Conservation (phyloP, 2,888 invertebrate genomes). For the Ochropacha duplaris region DNA sequence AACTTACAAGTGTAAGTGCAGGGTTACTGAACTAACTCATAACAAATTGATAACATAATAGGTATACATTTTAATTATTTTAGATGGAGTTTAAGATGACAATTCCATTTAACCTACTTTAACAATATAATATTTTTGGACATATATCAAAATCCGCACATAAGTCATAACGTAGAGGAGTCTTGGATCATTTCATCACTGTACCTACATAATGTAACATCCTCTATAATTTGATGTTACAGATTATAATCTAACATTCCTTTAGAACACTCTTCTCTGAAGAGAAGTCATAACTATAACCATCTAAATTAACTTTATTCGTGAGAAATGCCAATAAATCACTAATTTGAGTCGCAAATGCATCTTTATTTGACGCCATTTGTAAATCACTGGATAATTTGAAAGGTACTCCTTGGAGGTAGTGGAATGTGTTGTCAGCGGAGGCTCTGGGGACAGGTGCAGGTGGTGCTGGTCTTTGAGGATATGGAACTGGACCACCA, state of each 20-base stretch:
- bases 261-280: constrained; percentile 81
- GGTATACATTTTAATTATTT: no score
- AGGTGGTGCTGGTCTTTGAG: constrained; percentile 61
- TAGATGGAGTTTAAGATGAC: no score
- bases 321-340: constrained; percentile 79
- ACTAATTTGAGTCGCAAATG: constrained; percentile 72
- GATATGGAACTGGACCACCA: constrained; percentile 41
- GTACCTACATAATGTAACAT: not conserved
- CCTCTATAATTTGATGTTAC: not conserved
- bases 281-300: constrained; percentile 78
- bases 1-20: no score
- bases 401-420: constrained; percentile 82
- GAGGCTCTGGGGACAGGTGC: constrained; percentile 41
- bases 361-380: constrained; percentile 71
- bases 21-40: no score
- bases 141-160: no score
- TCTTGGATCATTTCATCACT: not conserved
- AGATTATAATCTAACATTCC: constrained; percentile 53
- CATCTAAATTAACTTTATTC: constrained; percentile 65
- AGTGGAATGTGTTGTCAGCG: constrained; percentile 66
- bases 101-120: no score
- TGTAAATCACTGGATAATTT: constrained; percentile 73
- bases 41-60: no score
- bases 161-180: no score
- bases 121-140: no score